Base-by-base conservation (phyloP, 2,888 invertebrate genomes). In the Eristalinus sepulchralis region DNA sequence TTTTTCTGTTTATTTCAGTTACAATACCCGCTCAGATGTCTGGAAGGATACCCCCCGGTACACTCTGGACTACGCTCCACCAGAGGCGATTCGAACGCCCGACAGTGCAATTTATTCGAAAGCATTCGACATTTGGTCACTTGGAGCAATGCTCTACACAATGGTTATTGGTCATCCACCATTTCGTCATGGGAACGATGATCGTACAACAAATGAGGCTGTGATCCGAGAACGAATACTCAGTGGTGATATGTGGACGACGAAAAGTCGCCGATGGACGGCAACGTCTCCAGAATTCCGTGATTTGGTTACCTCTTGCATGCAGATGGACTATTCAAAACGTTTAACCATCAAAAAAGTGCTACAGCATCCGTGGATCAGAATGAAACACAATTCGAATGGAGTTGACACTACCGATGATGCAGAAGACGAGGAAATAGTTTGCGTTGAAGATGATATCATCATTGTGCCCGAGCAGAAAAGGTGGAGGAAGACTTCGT, bases 111-210 rank as follows among this genome's bases (percentile, higher is more conserved):
- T 80, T 2, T 99, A 99, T 93, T 97, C 97, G 88, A 96, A 98
- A 91, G 96, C 97, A 90, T 98, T 98, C 93, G 99, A 99, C 93
- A 93, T 98, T 81, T 99, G 99, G 98, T 97, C 98, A 89, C 94
- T 99, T 0, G 99, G 99, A 0, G 98, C 98, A 1, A 97, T 98
- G 88, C 93, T 98, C 62, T 94, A 94, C 88, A 93, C 94, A 34
- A 94, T 94, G 94, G 92, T 98, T 63, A 96, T 97, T 84, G 98
- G 98, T 0, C 95, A 95, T 90, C 96, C 97, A 0, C 98, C 98
- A 0, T 98, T 98, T 93, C 90, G 92, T 71, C 89, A 89, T 71
- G 88, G 89, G 33, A 88, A 81, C 72, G 73, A 88, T 78, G 83
- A 88, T 27, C 89, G 81, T 76, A 83, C 88, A 68, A 88, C 88